These are phyloP conservation scores for Bufotes viridis DNA, from an alignment of 2,797 vertebrate genomes.

Conservation along the genomic window DNA sequence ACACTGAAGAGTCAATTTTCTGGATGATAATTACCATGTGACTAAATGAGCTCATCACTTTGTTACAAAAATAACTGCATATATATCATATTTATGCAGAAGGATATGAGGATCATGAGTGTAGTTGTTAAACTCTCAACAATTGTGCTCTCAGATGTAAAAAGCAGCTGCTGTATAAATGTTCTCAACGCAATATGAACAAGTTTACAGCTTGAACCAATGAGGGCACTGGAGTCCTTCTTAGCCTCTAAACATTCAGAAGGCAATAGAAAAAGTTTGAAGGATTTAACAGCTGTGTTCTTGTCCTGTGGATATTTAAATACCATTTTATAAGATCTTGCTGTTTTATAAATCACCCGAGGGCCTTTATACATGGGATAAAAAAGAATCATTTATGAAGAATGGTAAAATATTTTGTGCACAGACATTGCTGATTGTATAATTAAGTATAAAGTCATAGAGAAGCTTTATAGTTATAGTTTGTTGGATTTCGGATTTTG, in stretches of 20 bases:
- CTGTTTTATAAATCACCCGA: slow-evolving; percentile 35
- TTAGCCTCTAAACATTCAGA: slow-evolving; percentile 57
- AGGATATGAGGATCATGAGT: slow-evolving; percentile 54
- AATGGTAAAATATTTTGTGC: slow-evolving; percentile 1
- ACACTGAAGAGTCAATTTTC: not conserved
- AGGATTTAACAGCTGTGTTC: slow-evolving; percentile 68
- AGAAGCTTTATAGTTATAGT: not conserved
- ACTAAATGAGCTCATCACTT: not conserved
- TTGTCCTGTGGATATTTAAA: slow-evolving; percentile 68
- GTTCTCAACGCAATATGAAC: slow-evolving; percentile 58
- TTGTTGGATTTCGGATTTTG: not conserved
- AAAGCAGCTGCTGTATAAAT: slow-evolving; percentile 66
- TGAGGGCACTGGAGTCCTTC: slow-evolving; percentile 64
- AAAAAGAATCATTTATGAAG: slow-evolving; percentile 45
- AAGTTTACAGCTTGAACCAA: slow-evolving; percentile 60
- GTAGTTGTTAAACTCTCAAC: slow-evolving; percentile 65
- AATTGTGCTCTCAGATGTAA: slow-evolving; percentile 70
- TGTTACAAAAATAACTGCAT: not conserved
- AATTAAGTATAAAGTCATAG: not conserved
- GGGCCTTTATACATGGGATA: slow-evolving; percentile 36
- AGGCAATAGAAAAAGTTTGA: slow-evolving; percentile 65
- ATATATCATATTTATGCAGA: slow-evolving; percentile 53
- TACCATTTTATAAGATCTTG: slow-evolving; percentile 65
- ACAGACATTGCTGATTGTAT: not conserved
- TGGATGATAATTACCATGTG: not conserved